These are phyloP conservation scores for Spinus pinus DNA, from an alignment of 2,797 vertebrate species.

Conservation along the genomic window DNA sequence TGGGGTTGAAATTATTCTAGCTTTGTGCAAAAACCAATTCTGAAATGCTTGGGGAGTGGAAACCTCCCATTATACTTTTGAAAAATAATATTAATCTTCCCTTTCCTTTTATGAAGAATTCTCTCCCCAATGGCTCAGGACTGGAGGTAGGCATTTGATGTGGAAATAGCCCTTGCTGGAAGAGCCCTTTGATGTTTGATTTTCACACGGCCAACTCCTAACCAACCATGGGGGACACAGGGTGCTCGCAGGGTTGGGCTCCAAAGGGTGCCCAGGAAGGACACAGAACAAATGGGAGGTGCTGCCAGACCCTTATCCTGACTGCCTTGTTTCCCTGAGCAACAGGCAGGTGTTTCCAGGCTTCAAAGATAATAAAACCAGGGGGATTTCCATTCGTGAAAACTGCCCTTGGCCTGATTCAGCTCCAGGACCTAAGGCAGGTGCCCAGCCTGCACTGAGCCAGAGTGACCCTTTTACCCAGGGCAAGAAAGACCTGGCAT, in stretches of 20 bases:
- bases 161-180: constrained; percentile 42
- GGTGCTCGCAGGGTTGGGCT: neutral
- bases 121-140: constrained; percentile 4
- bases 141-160: constrained; percentile 40
- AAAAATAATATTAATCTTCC: constrained; percentile 60
- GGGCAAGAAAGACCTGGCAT: neutral
- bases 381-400: neutral
- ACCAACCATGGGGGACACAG: fast-evolving
- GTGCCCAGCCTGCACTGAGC: neutral
- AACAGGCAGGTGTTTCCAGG: neutral
- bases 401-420: neutral
- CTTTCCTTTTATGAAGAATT: constrained; percentile 21
- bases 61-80: constrained; percentile 51
- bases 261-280: neutral
- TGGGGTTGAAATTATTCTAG: constrained; percentile 40
- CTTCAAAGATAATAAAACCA: neutral
- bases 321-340: neutral
- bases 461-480: neutral
- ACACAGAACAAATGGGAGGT: neutral
- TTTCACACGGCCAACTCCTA: neutral
- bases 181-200: constrained; percentile 14
- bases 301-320: neutral
- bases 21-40: constrained; percentile 41
- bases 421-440: neutral
- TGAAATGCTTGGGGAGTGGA: constrained; percentile 19